These are phyloP conservation scores for Leptura quadrifasciata DNA, from an alignment of 2,888 invertebrate species.

Conservation along the genomic window DNA sequence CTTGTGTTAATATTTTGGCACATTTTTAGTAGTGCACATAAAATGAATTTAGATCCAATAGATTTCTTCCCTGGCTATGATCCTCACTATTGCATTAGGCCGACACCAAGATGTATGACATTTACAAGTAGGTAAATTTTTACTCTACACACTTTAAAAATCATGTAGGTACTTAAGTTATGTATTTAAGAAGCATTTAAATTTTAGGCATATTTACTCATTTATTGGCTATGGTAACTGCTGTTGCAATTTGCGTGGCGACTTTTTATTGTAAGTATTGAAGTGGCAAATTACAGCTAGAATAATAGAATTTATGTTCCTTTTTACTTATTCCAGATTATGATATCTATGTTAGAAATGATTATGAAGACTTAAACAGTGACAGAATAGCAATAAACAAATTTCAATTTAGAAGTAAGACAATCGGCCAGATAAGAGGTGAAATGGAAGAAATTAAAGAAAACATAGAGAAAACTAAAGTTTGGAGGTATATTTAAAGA, in stretches of 20 bases:
- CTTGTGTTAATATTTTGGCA: neutral
- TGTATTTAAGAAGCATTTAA: neutral
- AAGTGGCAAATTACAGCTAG: neutral
- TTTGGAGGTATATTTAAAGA: constrained; percentile 43
- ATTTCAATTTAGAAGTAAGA: constrained; percentile 8
- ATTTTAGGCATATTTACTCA: constrained; percentile 42
- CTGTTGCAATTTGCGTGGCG: constrained; percentile 37
- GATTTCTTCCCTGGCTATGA: constrained; percentile 53
- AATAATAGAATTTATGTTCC: neutral
- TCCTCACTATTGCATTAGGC: constrained; percentile 18
- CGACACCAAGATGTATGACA: neutral
- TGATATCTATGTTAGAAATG: constrained; percentile 14
- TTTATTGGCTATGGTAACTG: constrained; percentile 41
- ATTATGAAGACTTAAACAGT: constrained; percentile 4
- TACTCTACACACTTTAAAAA: neutral
- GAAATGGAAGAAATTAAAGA: constrained; percentile 45
- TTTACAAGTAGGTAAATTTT: constrained; percentile 4
- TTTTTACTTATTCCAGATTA: constrained; percentile 30
- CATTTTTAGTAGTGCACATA: neutral
- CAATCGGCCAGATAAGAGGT: constrained; percentile 22
- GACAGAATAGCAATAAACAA: neutral
- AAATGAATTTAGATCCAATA: constrained; percentile 50
- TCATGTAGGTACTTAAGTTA: too few relatives aligned
- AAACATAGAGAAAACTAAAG: constrained; percentile 42
- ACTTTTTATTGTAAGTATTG: constrained; percentile 43